Evolutionary conservation across 1,140 invertebrate genomes (phyloP).

Genomic region (Colletes gigas): DNA sequence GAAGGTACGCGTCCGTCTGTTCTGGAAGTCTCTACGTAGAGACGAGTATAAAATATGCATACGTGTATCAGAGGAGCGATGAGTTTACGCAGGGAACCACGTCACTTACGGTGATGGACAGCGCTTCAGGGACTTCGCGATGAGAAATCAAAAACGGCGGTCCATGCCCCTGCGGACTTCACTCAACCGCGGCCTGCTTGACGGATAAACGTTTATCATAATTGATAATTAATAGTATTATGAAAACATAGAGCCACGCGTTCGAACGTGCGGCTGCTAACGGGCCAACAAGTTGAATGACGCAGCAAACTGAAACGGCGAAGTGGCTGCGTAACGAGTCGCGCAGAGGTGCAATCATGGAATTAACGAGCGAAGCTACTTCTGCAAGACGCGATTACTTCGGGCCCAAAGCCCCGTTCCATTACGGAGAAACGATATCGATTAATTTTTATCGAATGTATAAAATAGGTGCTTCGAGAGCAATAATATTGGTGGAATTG

Average conservation of each 20-base stretch:
- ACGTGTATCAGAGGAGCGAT: conserved; percentile 10
- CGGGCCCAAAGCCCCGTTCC: not conserved
- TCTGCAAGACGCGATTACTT: not conserved
- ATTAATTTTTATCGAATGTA: too few relatives aligned
- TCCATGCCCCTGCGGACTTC: not conserved
- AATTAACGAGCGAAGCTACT: conserved; percentile 16
- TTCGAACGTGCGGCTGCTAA: not conserved
- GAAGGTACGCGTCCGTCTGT: not conserved
- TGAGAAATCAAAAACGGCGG: conserved; percentile 36
- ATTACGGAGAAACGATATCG: not conserved
- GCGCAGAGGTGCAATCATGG: not conserved
- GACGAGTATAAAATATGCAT: not conserved
- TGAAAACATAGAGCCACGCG: conserved; percentile 20
- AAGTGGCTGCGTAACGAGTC: not conserved
- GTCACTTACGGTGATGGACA: conserved; percentile 51
- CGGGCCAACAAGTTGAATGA: conserved; percentile 34
- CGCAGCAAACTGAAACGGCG: not conserved
- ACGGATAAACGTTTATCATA: conserved; percentile 45
- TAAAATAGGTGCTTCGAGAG: too few relatives aligned
- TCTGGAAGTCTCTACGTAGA: not conserved
- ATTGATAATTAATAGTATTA: conserved; percentile 62
- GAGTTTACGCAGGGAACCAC: conserved; percentile 43
- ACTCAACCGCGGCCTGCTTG: not conserved
- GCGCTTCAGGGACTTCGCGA: conserved; percentile 44
- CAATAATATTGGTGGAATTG: too few relatives aligned